These are phyloP conservation scores for Ursus arctos DNA, from an alignment of 2,113 vertebrate genomes.

Conservation along the genomic window DNA sequence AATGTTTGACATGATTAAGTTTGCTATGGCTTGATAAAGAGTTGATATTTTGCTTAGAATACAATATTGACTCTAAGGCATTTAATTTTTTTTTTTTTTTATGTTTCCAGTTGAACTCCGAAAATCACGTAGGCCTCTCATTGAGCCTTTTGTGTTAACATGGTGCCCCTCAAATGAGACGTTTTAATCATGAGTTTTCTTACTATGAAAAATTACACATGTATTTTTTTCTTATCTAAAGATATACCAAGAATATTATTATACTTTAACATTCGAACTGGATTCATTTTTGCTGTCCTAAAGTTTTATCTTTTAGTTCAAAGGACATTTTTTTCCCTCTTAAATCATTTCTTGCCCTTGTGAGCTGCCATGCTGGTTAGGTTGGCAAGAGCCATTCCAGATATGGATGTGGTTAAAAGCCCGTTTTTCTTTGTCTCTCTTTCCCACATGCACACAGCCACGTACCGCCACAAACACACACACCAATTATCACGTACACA, in stretches of 20 bases:
- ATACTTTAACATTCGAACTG: neutral
- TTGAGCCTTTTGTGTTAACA: neutral
- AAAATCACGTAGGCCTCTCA: neutral
- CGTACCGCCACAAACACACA: neutral
- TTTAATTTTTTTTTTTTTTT: neutral
- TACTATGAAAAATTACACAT: neutral
- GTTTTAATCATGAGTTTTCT: constrained; percentile 37
- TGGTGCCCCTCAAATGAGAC: neutral
- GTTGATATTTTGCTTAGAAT: neutral
- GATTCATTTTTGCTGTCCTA: constrained; percentile 1
- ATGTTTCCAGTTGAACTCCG: neutral
- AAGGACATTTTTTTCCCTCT: neutral
- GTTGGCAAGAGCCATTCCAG: neutral
- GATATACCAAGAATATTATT: neutral
- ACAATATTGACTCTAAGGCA: neutral
- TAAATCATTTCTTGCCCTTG: neutral
- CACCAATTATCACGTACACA: neutral
- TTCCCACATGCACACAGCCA: neutral
- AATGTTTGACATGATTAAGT: neutral
- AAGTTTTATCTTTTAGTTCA: neutral
- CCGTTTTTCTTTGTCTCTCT: neutral
- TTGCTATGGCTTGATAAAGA: neutral
- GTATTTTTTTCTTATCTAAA: neutral
- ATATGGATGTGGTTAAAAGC: neutral
- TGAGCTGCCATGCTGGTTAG: neutral